phyloP scores from a whole-genome alignment of 2,113 vertebrate species.

The Eurypyga helias region DNA sequence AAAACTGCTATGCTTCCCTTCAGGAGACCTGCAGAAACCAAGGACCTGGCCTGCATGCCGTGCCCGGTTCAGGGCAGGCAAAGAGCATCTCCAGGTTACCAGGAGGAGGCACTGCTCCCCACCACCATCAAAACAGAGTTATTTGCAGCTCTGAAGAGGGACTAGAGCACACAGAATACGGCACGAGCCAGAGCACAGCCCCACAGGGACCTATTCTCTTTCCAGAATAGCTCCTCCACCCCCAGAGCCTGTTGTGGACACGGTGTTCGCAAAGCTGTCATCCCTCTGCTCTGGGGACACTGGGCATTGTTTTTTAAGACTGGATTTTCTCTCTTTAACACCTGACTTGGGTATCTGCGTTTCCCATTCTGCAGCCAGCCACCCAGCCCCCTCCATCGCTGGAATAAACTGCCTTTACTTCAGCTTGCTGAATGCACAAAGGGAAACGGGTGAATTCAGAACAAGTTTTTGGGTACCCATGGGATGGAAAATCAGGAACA shows the following conservation, averaged over 20 bases:
- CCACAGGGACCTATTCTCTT: fast-evolving
- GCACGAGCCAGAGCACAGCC: not conserved
- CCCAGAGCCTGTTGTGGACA: not conserved
- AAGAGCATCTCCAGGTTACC: not conserved
- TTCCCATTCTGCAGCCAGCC: not conserved
- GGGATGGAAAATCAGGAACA: fast-evolving
- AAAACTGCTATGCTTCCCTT: not conserved
- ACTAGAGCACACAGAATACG: not conserved
- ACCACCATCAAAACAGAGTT: not conserved
- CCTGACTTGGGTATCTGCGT: not conserved
- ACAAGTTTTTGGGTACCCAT: not conserved
- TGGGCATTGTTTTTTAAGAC: not conserved
- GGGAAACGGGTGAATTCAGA: not conserved
- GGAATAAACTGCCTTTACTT: not conserved
- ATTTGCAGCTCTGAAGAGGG: not conserved
- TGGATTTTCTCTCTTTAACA: not conserved
- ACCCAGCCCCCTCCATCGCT: not conserved
- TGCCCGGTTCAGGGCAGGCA: not conserved
- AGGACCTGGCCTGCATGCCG: not conserved
- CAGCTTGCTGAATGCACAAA: not conserved
- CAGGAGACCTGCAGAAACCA: not conserved
- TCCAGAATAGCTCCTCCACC: not conserved
- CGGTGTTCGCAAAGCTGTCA: fast-evolving
- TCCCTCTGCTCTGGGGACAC: not conserved
- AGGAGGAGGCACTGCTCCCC: not conserved